Conservation (phyloP, 2,888 invertebrate genomes). For the Ditylenchus weischeri region DNA sequence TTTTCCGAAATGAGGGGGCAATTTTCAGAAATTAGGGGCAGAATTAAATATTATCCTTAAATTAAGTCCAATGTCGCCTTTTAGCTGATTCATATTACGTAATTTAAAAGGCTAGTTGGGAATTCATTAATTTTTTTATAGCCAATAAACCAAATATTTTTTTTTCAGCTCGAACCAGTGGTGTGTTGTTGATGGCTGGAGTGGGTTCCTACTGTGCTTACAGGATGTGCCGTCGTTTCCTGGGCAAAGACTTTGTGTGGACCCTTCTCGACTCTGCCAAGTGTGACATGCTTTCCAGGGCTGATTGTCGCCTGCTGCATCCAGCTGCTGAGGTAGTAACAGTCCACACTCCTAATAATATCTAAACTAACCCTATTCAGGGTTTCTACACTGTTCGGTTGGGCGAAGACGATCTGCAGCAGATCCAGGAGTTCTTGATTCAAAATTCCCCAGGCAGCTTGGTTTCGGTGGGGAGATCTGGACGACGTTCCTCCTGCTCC, state of each 20-base stretch:
- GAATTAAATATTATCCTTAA: no score
- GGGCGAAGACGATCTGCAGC: slow-evolving; percentile 11
- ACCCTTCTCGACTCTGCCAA: slow-evolving; percentile 48
- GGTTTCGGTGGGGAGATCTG: not conserved
- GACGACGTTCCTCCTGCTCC: not conserved
- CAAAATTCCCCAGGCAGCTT: not conserved
- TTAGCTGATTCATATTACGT: no score
- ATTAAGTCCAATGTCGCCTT: no score
- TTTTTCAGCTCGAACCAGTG: slow-evolving; percentile 52
- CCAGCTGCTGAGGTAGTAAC: slow-evolving; percentile 27
- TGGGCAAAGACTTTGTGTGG: slow-evolving; percentile 48
- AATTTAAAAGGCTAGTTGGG: no score
- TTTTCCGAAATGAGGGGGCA: no score
- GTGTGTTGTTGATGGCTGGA: slow-evolving; percentile 55
- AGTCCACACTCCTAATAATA: not conserved
- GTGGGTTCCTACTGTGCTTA: slow-evolving; percentile 57
- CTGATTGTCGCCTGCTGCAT: slow-evolving; percentile 48
- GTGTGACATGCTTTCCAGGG: slow-evolving; percentile 44
- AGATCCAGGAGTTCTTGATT: slow-evolving; percentile 3
- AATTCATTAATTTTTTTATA: no score
- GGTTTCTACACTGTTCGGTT: slow-evolving; percentile 18
- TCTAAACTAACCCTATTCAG: not conserved
- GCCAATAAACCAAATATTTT: not conserved
- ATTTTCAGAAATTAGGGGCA: no score
- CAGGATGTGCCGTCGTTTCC: slow-evolving; percentile 44